A percentile compares a stretch with the other conserved stretches of the same genome.
phyloP scores from a whole-genome alignment of 2,888 invertebrate species.

The Tetheella fluctuosa region DNA sequence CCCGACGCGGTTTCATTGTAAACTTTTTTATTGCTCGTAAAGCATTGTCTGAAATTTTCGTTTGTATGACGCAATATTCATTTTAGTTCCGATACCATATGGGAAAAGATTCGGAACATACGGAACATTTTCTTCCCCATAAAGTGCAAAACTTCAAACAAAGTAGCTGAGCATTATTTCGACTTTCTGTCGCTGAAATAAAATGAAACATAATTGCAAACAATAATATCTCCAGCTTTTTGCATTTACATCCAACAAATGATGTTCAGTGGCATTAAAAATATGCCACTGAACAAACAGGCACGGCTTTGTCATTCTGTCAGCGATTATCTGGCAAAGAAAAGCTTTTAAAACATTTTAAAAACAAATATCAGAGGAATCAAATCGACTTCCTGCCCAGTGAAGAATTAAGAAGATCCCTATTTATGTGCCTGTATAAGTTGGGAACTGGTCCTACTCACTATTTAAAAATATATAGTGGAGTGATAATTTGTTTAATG shows the following conservation, averaged over 20 bases:
- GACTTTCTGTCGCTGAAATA: too few relatives aligned
- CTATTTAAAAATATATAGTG: constrained; percentile 20
- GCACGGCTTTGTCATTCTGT: neutral
- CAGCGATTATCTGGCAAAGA: neutral
- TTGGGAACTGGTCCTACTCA: constrained; percentile 26
- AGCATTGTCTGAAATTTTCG: constrained; percentile 56
- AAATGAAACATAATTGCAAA: neutral
- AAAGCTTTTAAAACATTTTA: neutral
- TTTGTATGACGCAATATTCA: constrained; percentile 38
- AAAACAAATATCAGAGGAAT: neutral
- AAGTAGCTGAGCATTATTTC: too few relatives aligned
- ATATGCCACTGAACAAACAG: neutral
- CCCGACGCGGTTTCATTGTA: constrained; percentile 58
- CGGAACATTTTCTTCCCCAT: neutral
- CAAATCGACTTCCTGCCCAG: too few relatives aligned
- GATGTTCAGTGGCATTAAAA: neutral
- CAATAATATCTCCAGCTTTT: neutral
- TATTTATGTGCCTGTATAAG: constrained; percentile 22
- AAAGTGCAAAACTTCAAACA: neutral
- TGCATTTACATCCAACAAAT: neutral
- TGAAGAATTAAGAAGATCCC: constrained; percentile 15
- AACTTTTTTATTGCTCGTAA: constrained; percentile 71
- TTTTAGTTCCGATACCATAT: constrained; percentile 19
- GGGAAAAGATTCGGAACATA: neutral
- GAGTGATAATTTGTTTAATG: constrained; percentile 47